Percentiles rank a stretch among this genome's conserved stretches.
These are phyloP conservation scores for Ophion costatus DNA, from an alignment of 2,888 invertebrate genomes.

Conservation along the genomic window DNA sequence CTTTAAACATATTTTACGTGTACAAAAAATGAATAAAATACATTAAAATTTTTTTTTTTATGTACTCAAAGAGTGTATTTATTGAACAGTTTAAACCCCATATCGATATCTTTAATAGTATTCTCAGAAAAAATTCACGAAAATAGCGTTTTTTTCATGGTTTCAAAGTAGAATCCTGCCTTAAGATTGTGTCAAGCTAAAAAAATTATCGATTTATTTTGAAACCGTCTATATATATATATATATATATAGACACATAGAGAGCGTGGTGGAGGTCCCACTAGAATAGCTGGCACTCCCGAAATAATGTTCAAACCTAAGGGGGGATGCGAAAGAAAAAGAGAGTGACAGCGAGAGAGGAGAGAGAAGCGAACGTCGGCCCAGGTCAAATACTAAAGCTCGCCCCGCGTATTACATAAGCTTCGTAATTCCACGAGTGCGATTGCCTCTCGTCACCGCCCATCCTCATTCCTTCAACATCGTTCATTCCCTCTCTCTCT, in stretches of 20 bases:
- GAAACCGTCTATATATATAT: too few species aligned
- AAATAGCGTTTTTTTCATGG: too few species aligned
- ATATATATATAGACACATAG: not conserved
- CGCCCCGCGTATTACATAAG: constrained; percentile 66
- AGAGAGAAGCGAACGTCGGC: constrained; percentile 57
- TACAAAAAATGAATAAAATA: too few species aligned
- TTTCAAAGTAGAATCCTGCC: too few species aligned
- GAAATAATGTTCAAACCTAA: constrained; percentile 76
- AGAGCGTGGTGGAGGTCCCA: constrained; percentile 57
- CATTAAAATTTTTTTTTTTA: too few species aligned
- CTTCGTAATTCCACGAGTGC: constrained; percentile 56
- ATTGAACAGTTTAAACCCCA: too few species aligned
- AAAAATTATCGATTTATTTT: too few species aligned
- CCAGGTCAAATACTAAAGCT: constrained; percentile 63
- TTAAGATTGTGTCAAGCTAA: too few species aligned
- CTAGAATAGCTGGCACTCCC: constrained; percentile 77
- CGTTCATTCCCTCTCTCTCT: not conserved
- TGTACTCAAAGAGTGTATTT: too few species aligned
- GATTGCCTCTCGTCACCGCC: constrained; percentile 32
- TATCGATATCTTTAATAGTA: too few species aligned
- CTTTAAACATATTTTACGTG: too few species aligned
- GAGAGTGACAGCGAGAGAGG: constrained; percentile 1
- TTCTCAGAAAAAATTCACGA: too few species aligned
- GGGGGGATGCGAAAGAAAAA: constrained; percentile 32
- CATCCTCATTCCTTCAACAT: not conserved